Evolutionary conservation across 2,797 vertebrate species (phyloP).

Genomic region (Rachycentron canadum): DNA sequence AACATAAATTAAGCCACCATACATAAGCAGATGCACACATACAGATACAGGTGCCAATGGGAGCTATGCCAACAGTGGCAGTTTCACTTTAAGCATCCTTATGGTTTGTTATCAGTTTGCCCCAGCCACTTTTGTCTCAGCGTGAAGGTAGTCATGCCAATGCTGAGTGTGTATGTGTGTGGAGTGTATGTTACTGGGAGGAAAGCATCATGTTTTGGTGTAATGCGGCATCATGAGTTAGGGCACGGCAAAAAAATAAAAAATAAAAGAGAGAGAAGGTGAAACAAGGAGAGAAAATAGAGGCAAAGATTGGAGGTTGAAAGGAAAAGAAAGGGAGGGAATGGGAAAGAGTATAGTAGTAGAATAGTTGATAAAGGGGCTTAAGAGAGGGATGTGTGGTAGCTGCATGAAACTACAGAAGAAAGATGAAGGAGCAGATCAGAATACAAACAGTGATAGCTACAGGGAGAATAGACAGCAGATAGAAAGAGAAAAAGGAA

Average conservation of each 20-base stretch:
- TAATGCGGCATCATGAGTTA: slow-evolving; percentile 35
- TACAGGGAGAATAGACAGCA: slow-evolving; percentile 32
- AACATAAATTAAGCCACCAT: slow-evolving; percentile 14
- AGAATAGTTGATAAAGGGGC: slow-evolving; percentile 13
- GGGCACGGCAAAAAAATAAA: slow-evolving; percentile 10
- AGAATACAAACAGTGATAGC: slow-evolving; percentile 53
- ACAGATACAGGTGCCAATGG: slow-evolving; percentile 28
- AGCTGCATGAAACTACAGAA: slow-evolving; percentile 42
- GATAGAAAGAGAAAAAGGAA: slow-evolving; percentile 24
- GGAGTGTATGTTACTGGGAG: slow-evolving; percentile 13
- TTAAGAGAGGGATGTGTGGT: slow-evolving; percentile 12
- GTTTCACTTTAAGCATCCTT: slow-evolving; percentile 63
- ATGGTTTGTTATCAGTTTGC: slow-evolving; percentile 72
- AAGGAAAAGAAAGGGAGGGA: slow-evolving; percentile 20
- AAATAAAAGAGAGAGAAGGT: too few species aligned
- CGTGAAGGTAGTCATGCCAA: slow-evolving; percentile 49
- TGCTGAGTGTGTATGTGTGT: slow-evolving; percentile 20
- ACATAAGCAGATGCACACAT: slow-evolving; percentile 34
- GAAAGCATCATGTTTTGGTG: slow-evolving; percentile 33
- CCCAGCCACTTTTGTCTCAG: slow-evolving; percentile 70
- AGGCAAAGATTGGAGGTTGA: slow-evolving; percentile 40
- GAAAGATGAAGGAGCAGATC: slow-evolving; percentile 51
- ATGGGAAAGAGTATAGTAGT: slow-evolving; percentile 3
- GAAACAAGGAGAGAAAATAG: slow-evolving; percentile 7
- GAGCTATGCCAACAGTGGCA: slow-evolving; percentile 42